Evolutionary conservation across 1,140 invertebrate genomes (phyloP).

Genomic region (Microplitis demolitor): DNA sequence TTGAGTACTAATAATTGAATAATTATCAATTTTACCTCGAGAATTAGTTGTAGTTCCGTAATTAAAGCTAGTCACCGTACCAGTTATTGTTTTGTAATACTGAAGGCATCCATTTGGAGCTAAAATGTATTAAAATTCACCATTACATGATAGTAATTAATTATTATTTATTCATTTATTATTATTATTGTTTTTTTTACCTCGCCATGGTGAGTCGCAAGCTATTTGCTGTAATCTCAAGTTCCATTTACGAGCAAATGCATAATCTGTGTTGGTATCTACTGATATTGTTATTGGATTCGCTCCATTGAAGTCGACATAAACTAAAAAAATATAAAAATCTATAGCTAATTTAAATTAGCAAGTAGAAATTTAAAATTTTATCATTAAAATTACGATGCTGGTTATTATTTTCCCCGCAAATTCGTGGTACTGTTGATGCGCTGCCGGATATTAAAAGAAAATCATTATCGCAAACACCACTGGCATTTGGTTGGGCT

Average conservation of each 20-base stretch:
- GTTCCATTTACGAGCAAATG: conserved; percentile 74
- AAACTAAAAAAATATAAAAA: conserved; percentile 61
- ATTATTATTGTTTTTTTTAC: conserved; percentile 49
- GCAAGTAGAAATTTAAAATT: too few relatives aligned
- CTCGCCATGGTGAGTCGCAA: conserved; percentile 69
- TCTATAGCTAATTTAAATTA: background rate
- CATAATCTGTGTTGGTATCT: conserved; percentile 65
- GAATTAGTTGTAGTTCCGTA: conserved; percentile 68
- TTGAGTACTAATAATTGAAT: background rate
- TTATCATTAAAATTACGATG: conserved; percentile 60
- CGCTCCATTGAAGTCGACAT: conserved; percentile 74
- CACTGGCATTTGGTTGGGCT: conserved; percentile 74
- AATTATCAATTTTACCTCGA: conserved; percentile 36
- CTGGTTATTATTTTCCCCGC: conserved; percentile 81
- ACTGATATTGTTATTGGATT: conserved; percentile 72
- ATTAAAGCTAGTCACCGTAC: conserved; percentile 77
- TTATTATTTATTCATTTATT: conserved; percentile 9
- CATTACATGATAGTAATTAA: conserved; percentile 15
- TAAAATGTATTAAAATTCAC: conserved; percentile 42
- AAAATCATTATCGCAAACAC: conserved; percentile 73
- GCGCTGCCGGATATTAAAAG: conserved; percentile 72
- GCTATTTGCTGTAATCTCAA: conserved; percentile 75
- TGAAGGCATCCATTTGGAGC: conserved; percentile 81
- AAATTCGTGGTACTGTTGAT: conserved; percentile 71
- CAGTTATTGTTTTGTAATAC: conserved; percentile 70